These are phyloP conservation scores for Propsilocerus akamusi DNA, from an alignment of 1,140 invertebrate species.

Conservation along the genomic window DNA sequence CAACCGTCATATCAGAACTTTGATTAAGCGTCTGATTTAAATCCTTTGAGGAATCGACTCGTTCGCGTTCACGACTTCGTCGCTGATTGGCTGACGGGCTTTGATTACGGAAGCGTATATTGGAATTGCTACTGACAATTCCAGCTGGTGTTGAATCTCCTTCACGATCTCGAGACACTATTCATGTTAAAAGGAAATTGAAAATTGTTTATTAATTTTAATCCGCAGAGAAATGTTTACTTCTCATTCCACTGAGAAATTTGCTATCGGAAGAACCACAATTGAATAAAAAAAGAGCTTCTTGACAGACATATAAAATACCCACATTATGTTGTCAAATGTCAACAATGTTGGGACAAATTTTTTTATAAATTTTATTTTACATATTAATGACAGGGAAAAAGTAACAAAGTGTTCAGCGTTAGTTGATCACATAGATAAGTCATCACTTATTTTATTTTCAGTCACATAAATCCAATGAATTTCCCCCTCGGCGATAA, in stretches of 20 bases:
- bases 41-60: constrained; percentile 14
- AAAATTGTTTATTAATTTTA: not conserved
- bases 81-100: constrained; percentile 17
- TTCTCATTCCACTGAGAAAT: not conserved
- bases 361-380: not conserved
- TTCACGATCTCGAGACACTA: constrained; percentile 11
- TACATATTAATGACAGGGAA: no score
- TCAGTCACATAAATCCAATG: no score
- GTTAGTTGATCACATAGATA: no score
- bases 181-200: constrained; percentile 8
- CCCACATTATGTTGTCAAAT: not conserved
- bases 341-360: not conserved
- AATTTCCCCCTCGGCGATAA: no score
- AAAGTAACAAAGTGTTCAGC: no score
- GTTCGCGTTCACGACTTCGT: constrained; percentile 19
- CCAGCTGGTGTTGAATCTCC: constrained; percentile 4
- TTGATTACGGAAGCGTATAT: constrained; percentile 17
- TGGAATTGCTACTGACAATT: constrained; percentile 6
- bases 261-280: not conserved
- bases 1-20: constrained; percentile 8
- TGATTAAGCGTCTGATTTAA: constrained; percentile 13
- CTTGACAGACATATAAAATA: not conserved
- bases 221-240: not conserved
- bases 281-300: no score
- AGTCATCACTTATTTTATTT: no score